phyloP scores from a whole-genome alignment of 1,140 invertebrate genomes.

The Drosophila trapezifrons region DNA sequence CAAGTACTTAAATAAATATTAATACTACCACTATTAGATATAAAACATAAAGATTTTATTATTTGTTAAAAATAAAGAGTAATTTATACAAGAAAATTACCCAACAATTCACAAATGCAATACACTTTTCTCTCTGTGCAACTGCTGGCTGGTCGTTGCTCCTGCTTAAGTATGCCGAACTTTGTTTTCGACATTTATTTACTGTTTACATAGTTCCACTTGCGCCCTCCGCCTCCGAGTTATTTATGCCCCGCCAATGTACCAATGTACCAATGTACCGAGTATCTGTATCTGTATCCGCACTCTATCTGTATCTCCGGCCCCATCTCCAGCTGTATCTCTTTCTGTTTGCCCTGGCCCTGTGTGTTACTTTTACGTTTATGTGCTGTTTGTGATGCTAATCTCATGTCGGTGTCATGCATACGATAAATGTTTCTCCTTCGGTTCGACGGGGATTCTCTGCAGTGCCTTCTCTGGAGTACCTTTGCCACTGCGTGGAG shows the following conservation, averaged over 20 bases:
- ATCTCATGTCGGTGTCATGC: constrained; percentile 77
- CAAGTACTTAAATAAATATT: no score
- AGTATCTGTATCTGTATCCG: constrained; percentile 32
- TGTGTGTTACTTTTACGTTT: constrained; percentile 79
- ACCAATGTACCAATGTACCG: constrained; percentile 14
- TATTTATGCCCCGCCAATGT: constrained; percentile 51
- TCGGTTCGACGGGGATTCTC: constrained; percentile 3
- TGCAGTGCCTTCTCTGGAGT: constrained; percentile 18
- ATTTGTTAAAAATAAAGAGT: no score
- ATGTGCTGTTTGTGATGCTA: constrained; percentile 82
- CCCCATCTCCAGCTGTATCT: constrained; percentile 37
- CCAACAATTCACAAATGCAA: background rate
- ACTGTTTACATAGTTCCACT: constrained; percentile 71
- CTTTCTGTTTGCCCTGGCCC: constrained; percentile 35
- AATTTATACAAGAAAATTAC: no score
- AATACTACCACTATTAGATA: no score
- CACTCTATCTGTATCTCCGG: constrained; percentile 28
- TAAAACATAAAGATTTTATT: no score
- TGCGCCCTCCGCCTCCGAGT: constrained; percentile 24
- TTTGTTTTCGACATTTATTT: constrained; percentile 63
- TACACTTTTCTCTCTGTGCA: constrained; percentile 1
- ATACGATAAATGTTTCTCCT: constrained; percentile 71
- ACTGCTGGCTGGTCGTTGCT: constrained; percentile 56
- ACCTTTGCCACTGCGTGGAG: constrained; percentile 19
- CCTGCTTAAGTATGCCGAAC: constrained; percentile 67